Evolutionary conservation across 2,797 vertebrate species (phyloP).

Genomic region (Xenops minutus): DNA sequence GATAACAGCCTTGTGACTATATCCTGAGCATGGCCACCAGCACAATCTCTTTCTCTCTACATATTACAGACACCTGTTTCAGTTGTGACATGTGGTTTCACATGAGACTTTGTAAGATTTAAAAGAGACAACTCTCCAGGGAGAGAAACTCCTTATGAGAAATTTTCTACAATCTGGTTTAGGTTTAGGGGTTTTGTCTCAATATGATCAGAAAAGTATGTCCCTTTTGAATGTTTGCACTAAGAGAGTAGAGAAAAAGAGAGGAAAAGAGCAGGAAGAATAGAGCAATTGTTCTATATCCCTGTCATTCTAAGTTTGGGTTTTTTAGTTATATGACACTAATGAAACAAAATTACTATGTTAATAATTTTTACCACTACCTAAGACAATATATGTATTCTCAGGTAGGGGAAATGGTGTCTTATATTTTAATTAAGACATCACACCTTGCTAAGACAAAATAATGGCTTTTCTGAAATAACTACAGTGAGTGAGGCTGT

Average conservation of each 20-base stretch:
- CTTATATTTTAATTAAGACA: not conserved
- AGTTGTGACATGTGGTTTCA: accelerated
- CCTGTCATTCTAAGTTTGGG: not conserved
- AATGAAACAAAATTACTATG: not conserved
- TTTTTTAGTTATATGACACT: not conserved
- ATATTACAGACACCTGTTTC: not conserved
- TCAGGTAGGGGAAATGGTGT: not conserved
- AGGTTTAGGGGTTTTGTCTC: not conserved
- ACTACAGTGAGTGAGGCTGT: not conserved
- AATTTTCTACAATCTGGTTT: not conserved
- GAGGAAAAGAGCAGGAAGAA: not conserved
- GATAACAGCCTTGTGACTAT: not conserved
- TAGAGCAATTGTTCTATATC: accelerated
- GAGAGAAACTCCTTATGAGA: not conserved
- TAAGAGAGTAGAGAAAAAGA: not conserved
- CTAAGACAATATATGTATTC: not conserved
- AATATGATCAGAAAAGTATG: not conserved
- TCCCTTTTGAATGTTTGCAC: not conserved
- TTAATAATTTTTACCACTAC: not conserved
- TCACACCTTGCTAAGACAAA: not conserved
- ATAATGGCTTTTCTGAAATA: not conserved
- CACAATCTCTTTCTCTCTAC: not conserved
- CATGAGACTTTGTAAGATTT: not conserved
- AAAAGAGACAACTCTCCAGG: not conserved
- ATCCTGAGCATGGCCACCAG: not conserved